A percentile compares a stretch with the other conserved stretches of the same genome.
Evolutionary conservation across 2,113 vertebrate genomes (phyloP).

Genomic region (Canis aureus): DNA sequence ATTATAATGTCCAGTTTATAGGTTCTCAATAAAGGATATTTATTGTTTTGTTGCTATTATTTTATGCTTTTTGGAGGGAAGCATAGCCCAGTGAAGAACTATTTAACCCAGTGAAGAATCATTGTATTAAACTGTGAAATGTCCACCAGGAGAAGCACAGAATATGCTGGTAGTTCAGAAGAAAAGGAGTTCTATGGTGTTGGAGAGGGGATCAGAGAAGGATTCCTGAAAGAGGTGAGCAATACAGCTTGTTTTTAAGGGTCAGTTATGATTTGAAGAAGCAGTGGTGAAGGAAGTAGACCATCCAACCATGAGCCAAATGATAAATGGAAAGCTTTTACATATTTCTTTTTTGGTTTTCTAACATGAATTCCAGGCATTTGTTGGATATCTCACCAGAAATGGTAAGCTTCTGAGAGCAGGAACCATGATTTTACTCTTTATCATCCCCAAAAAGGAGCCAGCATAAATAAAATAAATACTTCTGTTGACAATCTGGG

Average conservation of each 20-base stretch:
- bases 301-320: background rate
- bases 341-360: conserved; percentile 14
- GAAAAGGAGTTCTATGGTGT: background rate
- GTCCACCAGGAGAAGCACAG: background rate
- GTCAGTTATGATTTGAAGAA: background rate
- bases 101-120: background rate
- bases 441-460: conserved; percentile 45
- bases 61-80: background rate
- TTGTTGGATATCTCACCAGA: conserved; percentile 8
- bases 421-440: conserved; percentile 30
- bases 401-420: conserved; percentile 33
- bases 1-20: background rate
- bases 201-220: background rate
- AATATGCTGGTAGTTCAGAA: background rate
- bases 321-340: background rate
- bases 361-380: conserved; percentile 40
- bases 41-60: background rate
- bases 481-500: background rate
- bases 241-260: background rate
- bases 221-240: background rate
- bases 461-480: conserved; percentile 45
- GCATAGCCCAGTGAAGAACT: background rate
- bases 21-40: background rate
- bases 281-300: background rate
- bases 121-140: background rate